Conservation (phyloP, 2,888 invertebrate genomes). For the Lepidocyrtinus sp. region DNA sequence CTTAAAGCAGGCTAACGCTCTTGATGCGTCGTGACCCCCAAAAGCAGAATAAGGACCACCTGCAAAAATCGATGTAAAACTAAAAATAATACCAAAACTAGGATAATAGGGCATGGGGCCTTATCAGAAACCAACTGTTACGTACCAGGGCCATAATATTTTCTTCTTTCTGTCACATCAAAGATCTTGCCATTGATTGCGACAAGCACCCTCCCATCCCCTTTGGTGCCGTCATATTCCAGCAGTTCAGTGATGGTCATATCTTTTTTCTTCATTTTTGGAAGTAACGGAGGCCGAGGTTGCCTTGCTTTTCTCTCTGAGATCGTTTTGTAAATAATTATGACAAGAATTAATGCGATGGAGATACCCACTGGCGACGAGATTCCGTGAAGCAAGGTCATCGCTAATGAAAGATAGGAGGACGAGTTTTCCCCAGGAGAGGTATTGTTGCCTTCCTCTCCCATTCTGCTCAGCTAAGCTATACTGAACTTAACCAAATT, state of each 20-base stretch:
- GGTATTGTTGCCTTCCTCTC: too few species aligned
- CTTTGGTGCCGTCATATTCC: conserved; percentile 87
- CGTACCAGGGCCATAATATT: conserved; percentile 95
- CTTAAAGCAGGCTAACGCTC: conserved; percentile 94
- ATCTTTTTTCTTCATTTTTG: conserved; percentile 87
- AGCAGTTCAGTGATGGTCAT: conserved; percentile 91
- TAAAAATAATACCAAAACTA: too few species aligned
- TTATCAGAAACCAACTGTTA: conserved; percentile 32
- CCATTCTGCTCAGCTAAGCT: too few species aligned
- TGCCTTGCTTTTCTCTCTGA: too few species aligned
- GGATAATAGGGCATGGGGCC: too few species aligned
- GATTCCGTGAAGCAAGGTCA: too few species aligned
- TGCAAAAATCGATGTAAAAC: too few species aligned
- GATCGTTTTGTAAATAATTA: conserved; percentile 80
- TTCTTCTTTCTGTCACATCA: conserved; percentile 91
- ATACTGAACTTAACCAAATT: too few species aligned
- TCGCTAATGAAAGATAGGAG: too few species aligned
- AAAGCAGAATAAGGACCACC: conserved; percentile 96
- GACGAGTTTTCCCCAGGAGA: too few species aligned
- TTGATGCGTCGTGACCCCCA: conserved; percentile 95
- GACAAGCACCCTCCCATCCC: conserved; percentile 90
- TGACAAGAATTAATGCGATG: conserved; percentile 79
- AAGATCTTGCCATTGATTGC: conserved; percentile 96
- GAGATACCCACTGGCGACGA: conserved; percentile 84
- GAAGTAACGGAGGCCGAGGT: conserved; percentile 77